Conservation (phyloP, 1,140 invertebrate species). For the Caenorhabditis briggsae region DNA sequence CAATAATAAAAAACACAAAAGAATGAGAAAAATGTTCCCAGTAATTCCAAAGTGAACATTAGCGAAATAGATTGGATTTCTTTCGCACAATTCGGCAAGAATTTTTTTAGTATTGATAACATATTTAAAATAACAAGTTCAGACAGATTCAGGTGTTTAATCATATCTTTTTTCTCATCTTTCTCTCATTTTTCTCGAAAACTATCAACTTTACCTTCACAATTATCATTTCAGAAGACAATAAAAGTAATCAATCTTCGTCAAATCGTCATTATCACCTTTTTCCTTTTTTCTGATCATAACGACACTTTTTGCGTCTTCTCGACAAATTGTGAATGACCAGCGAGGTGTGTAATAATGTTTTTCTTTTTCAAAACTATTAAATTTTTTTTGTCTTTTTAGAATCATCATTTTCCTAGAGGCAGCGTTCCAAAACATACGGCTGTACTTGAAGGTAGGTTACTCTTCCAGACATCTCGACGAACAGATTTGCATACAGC, state of each 20-base stretch:
- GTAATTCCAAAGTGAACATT: neutral
- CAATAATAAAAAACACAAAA: too few relatives aligned
- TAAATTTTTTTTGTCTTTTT: neutral
- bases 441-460: neutral
- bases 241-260: neutral
- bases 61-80: neutral
- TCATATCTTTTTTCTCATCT: neutral
- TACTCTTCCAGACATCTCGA: too few relatives aligned
- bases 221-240: neutral
- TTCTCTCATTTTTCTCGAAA: neutral
- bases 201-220: neutral
- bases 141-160: neutral
- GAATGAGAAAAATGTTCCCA: too few relatives aligned
- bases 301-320: neutral
- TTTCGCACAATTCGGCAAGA: neutral
- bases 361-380: neutral
- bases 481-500: too few relatives aligned
- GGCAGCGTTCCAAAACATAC: conserved; percentile 4
- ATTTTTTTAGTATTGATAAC: neutral
- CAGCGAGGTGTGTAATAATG: conserved; percentile 4
- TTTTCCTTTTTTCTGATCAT: neutral
- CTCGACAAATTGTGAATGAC: conserved; percentile 19
- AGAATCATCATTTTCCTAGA: conserved; percentile 18
- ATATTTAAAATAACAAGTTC: neutral
- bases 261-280: neutral